Conservation (phyloP, 2,797 vertebrate genomes). For the Carduelis carduelis region DNA sequence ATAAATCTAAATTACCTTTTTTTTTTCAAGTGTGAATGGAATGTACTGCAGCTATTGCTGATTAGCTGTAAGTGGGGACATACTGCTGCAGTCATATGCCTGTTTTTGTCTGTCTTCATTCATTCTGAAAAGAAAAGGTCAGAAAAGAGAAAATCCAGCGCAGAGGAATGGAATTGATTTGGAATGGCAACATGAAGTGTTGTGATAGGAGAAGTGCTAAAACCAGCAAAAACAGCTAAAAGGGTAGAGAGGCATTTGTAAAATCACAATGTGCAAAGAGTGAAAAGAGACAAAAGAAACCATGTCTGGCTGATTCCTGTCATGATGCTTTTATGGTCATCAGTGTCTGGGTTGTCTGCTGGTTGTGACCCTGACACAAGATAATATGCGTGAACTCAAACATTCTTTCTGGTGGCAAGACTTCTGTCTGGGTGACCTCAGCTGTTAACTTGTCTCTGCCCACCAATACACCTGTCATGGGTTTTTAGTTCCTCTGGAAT, state of each 20-base stretch:
- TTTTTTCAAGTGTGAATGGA: background rate
- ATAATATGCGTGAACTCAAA: fast-evolving
- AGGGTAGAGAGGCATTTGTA: background rate
- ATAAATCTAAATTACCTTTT: background rate
- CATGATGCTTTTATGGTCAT: background rate
- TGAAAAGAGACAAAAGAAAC: conserved; percentile 31
- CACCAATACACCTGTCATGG: background rate
- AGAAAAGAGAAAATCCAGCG: background rate
- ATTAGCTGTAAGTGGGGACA: background rate
- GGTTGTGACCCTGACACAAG: background rate
- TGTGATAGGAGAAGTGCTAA: conserved; percentile 20
- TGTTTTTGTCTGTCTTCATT: background rate
- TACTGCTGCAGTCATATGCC: background rate
- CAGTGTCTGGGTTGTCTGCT: fast-evolving
- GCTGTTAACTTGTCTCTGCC: background rate
- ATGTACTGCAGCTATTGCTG: background rate
- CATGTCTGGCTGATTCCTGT: background rate
- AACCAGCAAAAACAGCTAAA: background rate
- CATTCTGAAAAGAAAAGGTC: conserved; percentile 14
- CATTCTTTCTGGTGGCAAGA: background rate
- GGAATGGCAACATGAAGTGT: background rate
- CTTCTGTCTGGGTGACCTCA: background rate
- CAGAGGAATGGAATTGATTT: background rate
- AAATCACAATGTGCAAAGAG: background rate
- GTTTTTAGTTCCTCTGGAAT: background rate